Evolutionary conservation across 2,113 vertebrate genomes (phyloP).

Genomic region (Madoqua kirkii): DNA sequence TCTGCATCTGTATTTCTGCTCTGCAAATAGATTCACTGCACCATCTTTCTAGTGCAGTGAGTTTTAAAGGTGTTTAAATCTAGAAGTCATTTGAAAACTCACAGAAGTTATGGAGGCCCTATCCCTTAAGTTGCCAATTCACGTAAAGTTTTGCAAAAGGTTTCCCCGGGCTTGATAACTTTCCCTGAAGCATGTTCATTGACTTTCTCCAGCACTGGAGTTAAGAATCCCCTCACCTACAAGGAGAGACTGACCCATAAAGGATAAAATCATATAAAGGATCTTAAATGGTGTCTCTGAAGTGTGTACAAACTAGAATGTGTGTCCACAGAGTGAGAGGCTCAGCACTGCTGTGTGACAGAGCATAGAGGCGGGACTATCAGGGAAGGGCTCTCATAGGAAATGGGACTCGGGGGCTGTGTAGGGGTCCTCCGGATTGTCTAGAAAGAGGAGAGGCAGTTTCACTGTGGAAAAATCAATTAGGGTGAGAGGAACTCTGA

Average conservation of each 20-base stretch:
- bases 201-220: neutral
- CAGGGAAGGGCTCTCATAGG: neutral
- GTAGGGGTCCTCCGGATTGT: neutral
- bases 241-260: neutral
- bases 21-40: neutral
- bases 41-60: neutral
- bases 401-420: neutral
- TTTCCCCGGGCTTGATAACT: neutral
- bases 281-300: neutral
- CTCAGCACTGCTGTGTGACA: neutral
- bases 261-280: neutral
- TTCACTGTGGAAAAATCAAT: neutral
- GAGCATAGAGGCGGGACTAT: neutral
- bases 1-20: neutral
- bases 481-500: neutral
- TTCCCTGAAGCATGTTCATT: neutral
- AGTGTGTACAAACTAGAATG: neutral
- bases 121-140: neutral
- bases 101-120: neutral
- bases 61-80: neutral
- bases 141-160: neutral
- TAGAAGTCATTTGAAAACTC: neutral
- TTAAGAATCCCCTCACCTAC: neutral
- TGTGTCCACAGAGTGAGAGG: fast-evolving
- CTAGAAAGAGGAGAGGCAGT: neutral